A percentile compares a stretch with the other conserved stretches of the same genome.
phyloP scores from a whole-genome alignment of 2,113 vertebrate genomes.

The Rhadina sibilatrix region DNA sequence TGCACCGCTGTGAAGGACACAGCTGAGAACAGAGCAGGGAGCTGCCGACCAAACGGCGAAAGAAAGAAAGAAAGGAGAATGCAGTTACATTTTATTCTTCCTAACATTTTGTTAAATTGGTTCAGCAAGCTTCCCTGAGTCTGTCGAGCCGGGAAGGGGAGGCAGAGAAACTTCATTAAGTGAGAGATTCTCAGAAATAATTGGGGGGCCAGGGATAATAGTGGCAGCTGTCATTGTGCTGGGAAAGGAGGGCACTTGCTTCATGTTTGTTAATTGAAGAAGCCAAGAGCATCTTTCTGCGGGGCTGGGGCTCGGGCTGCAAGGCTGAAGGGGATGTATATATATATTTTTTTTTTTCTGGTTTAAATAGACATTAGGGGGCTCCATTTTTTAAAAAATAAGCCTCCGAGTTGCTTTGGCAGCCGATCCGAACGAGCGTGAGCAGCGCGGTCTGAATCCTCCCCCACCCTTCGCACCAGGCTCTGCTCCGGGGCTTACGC shows the following conservation, averaged over 20 bases:
- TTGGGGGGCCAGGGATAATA: constrained; percentile 62
- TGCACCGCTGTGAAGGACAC: constrained; percentile 57
- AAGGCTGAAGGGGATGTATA: neutral
- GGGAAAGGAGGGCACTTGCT: constrained; percentile 33
- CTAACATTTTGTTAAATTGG: constrained; percentile 53
- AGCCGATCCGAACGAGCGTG: neutral
- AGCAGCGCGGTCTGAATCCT: neutral
- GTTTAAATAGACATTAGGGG: constrained; percentile 64
- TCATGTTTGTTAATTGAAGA: constrained; percentile 34
- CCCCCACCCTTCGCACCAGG: neutral
- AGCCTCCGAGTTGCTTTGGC: neutral
- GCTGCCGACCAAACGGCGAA: constrained; percentile 52
- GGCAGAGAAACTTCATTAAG: constrained; percentile 64
- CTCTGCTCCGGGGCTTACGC: neutral
- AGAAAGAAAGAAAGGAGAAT: constrained; percentile 33
- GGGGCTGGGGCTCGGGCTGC: neutral
- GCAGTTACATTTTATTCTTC: constrained; percentile 37
- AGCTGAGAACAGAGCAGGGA: constrained; percentile 73
- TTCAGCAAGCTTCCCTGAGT: constrained; percentile 41
- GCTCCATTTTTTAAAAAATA: constrained; percentile 61
- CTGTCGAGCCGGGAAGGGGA: constrained; percentile 7
- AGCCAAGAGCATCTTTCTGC: neutral
- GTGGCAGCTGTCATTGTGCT: constrained; percentile 33
- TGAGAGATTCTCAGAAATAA: constrained; percentile 52
- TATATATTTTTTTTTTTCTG: constrained; percentile 21